Base-by-base conservation (phyloP, 2,888 invertebrate species). In the Phlogophora meticulosa region DNA sequence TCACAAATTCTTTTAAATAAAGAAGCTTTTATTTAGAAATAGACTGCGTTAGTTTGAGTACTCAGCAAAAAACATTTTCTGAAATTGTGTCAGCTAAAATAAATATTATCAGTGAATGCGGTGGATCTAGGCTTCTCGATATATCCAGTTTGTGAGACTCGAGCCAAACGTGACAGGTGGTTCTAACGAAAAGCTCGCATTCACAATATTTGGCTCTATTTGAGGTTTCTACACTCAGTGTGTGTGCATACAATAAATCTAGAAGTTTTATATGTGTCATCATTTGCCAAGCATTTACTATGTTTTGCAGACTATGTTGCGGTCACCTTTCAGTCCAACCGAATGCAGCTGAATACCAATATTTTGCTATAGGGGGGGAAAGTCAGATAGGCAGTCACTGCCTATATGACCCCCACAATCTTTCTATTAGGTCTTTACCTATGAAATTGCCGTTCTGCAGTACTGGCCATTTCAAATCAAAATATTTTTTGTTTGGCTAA, bases 161-260 rank as follows among this genome's bases (percentile, higher is more conserved):
- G 34, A 78, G 64, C 63, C 57, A 72, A 78, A 74, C 42, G 42
- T 74, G 78, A 56, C 74, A 63, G 64, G 78, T 78, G 73, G 55
- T 55, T 63, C 36, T 51, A 78, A 59, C 42, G 15, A n/a, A 15
- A 46, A 51, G 24, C 43, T 72, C 51, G 10, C 34, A 42, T 72
- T 63, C 51, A 56, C 51, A 28, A 43, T 48, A 34, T 57, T 74
- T 43, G 36, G 24, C 22, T 56, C 59, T 34, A 45, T 57, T 71
- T 43, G 53, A 53, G 28, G 43, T 32, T 52, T 48, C 22, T 70
- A n/a, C 51, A 10, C 34, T 4, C 46, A 11, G 10, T 34, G 7
- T 53, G 15, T 15, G 7, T 17, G 13, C 11, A 28, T 3, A 58
- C 32, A 45, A 36, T 72, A 20, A 49, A 55, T 76, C 17, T 40